A percentile compares a stretch with the other conserved stretches of the same genome.
phyloP scores from a whole-genome alignment of 1,140 invertebrate species.

The Parapsyche elsis region DNA sequence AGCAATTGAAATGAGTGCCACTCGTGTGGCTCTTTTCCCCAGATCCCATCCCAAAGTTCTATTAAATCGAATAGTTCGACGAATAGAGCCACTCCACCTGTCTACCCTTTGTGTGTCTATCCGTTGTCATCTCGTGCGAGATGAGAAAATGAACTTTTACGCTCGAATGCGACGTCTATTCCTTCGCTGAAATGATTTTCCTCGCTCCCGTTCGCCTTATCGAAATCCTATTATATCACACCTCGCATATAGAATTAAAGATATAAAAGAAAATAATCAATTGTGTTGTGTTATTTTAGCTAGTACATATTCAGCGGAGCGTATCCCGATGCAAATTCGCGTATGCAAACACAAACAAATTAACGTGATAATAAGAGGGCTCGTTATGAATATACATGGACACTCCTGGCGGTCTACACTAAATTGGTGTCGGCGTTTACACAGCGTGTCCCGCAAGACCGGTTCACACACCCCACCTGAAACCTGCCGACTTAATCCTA shows the following conservation, averaged over 20 bases:
- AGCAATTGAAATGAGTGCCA: slow-evolving; percentile 51
- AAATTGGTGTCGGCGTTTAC: slow-evolving; percentile 4
- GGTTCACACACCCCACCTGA: background rate
- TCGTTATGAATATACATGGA: slow-evolving; percentile 11
- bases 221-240: too few relatives aligned
- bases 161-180: slow-evolving; percentile 22
- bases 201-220: background rate
- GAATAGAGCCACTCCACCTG: slow-evolving; percentile 21
- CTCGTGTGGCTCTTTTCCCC: slow-evolving; percentile 28
- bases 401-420: background rate
- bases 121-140: slow-evolving; percentile 13
- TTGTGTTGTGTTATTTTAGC: too few relatives aligned
- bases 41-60: slow-evolving; percentile 1
- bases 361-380: background rate
- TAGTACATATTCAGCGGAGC: too few relatives aligned
- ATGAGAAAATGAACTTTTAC: slow-evolving; percentile 36
- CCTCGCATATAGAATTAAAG: too few relatives aligned
- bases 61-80: slow-evolving; percentile 41
- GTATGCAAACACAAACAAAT: slow-evolving; percentile 4
- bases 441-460: background rate
- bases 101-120: slow-evolving; percentile 36
- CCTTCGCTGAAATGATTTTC: background rate
- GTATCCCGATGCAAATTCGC: background rate
- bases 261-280: too few relatives aligned
- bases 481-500: background rate